These are phyloP conservation scores for Anguilla pacifica DNA, from an alignment of 2,797 vertebrate species.

Conservation along the genomic window DNA sequence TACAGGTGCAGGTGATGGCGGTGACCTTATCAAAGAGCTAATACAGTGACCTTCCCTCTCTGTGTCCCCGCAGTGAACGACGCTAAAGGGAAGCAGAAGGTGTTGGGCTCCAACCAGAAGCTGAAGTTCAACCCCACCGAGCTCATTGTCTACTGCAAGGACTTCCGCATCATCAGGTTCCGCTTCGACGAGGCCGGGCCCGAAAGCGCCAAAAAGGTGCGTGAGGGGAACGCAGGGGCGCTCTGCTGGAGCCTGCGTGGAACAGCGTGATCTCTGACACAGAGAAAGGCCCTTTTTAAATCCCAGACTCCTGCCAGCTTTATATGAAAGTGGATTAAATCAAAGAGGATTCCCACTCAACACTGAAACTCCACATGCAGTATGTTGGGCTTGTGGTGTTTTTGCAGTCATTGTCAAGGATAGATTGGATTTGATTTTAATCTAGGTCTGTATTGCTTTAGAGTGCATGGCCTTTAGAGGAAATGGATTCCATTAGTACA, in stretches of 20 bases:
- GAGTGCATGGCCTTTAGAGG: neutral
- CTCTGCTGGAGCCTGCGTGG: neutral
- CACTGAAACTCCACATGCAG: neutral
- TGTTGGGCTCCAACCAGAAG: constrained; percentile 91
- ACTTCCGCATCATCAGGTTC: constrained; percentile 92
- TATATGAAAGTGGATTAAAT: constrained; percentile 33
- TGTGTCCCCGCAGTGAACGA: constrained; percentile 83
- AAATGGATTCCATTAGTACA: neutral
- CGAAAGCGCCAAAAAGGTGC: constrained; percentile 94
- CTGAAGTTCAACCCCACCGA: constrained; percentile 98
- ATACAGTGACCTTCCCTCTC: neutral
- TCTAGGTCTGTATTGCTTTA: neutral
- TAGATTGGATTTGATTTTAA: neutral
- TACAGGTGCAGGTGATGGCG: neutral
- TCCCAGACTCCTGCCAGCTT: neutral
- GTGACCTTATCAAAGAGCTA: neutral
- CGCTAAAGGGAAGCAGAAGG: constrained; percentile 94
- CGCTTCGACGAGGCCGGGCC: constrained; percentile 94
- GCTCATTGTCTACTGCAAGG: constrained; percentile 97
- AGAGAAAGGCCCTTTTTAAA: neutral
- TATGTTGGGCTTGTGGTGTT: constrained; percentile 1
- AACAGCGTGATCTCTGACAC: neutral
- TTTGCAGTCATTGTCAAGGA: neutral
- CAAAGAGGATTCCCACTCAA: constrained; percentile 43
- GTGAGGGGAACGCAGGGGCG: neutral